phyloP scores from a whole-genome alignment of 2,113 vertebrate species.

The Cinclus cinclus region DNA sequence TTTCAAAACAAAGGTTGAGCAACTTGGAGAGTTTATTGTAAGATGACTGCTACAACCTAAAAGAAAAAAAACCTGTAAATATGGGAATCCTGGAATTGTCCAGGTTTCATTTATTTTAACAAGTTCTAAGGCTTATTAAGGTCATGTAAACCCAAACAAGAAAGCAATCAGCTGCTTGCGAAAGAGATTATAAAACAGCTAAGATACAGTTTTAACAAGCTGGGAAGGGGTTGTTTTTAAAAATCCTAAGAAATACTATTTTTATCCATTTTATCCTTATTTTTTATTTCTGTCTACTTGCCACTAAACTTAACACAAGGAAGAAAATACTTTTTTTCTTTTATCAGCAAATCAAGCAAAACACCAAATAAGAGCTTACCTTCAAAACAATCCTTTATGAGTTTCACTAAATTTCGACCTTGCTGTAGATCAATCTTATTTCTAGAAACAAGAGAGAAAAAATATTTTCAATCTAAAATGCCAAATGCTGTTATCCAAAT shows the following conservation, averaged over 20 bases:
- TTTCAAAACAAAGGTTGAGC: neutral
- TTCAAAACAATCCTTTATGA: slow-evolving; percentile 71
- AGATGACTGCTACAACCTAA: slow-evolving; percentile 42
- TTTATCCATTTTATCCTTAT: neutral
- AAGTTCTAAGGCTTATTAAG: neutral
- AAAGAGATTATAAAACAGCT: neutral
- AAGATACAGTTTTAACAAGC: neutral
- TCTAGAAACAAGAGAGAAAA: slow-evolving; percentile 1
- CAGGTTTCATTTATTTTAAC: neutral
- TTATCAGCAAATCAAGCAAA: neutral
- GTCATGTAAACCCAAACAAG: neutral
- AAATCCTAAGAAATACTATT: neutral
- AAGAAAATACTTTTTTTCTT: neutral
- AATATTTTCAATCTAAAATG: neutral
- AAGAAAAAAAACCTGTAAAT: neutral
- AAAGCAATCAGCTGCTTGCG: neutral
- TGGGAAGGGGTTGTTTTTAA: neutral
- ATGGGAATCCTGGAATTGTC: neutral
- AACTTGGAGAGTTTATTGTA: slow-evolving; percentile 23
- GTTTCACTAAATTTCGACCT: slow-evolving; percentile 55
- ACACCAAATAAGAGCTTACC: slow-evolving; percentile 60
- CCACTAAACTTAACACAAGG: neutral
- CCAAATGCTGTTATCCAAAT: neutral
- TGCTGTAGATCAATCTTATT: slow-evolving; percentile 33
- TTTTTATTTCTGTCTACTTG: neutral